Conservation (phyloP, 2,888 invertebrate genomes). For the Calameuta idolon region DNA sequence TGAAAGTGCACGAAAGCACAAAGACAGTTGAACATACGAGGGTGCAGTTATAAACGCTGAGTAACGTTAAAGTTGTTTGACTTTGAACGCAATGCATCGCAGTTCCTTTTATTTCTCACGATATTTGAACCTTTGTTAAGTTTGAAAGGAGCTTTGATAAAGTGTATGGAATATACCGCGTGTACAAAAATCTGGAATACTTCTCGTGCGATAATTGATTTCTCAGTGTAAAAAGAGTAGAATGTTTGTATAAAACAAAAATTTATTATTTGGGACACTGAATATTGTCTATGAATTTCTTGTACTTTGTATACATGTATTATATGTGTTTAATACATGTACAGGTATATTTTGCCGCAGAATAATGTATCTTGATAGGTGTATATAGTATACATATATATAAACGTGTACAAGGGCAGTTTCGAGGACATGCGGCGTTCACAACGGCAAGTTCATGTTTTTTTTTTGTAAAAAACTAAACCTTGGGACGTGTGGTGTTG, state of each 20-base stretch:
- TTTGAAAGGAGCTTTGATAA: not conserved
- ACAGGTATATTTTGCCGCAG: too few species aligned
- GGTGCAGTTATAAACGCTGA: constrained; percentile 4
- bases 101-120: not conserved
- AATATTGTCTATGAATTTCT: not conserved
- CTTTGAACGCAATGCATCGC: not conserved
- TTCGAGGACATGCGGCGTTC: too few species aligned
- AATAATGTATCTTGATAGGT: not conserved
- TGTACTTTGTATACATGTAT: not conserved
- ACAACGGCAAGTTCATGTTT: too few species aligned
- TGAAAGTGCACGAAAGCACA: constrained; percentile 1
- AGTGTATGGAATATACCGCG: not conserved
- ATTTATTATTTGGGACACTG: not conserved
- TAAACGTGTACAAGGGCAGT: too few species aligned
- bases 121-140: not conserved
- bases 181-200: not conserved
- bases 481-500: too few species aligned
- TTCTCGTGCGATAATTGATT: not conserved
- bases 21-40: constrained; percentile 6
- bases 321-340: too few species aligned
- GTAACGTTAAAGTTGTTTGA: not conserved
- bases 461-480: too few species aligned
- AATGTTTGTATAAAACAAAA: not conserved
- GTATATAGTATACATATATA: too few species aligned
- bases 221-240: not conserved